phyloP scores from a whole-genome alignment of 2,797 vertebrate species.

The Rousettus madagascariensis region DNA sequence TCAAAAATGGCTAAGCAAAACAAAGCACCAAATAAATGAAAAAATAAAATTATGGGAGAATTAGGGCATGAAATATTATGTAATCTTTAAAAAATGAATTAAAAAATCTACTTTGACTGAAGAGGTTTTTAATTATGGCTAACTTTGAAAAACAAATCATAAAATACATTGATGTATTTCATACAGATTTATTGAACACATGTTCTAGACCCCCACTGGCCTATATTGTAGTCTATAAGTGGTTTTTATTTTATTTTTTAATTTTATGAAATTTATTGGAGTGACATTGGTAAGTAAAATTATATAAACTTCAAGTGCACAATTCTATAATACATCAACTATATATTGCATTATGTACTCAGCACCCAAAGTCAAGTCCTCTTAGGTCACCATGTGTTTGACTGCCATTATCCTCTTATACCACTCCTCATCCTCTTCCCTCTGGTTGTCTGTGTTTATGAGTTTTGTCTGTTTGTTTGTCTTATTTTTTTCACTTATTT shows the following conservation, averaged over 20 bases:
- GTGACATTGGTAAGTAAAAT: too few relatives aligned
- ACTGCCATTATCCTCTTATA: too few relatives aligned
- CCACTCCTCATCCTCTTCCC: too few relatives aligned
- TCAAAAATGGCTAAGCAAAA: not conserved
- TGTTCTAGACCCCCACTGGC: not conserved
- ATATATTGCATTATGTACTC: too few relatives aligned
- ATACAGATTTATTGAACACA: not conserved
- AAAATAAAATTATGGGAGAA: not conserved
- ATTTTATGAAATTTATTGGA: too few relatives aligned
- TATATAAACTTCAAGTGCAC: too few relatives aligned
- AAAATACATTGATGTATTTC: not conserved
- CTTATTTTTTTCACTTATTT: too few relatives aligned
- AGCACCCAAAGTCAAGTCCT: too few relatives aligned
- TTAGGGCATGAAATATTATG: not conserved
- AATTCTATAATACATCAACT: too few relatives aligned
- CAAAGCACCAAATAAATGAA: not conserved
- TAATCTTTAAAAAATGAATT: not conserved
- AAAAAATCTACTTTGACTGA: not conserved
- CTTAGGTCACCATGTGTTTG: too few relatives aligned
- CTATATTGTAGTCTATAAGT: not conserved
- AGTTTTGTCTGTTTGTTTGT: too few relatives aligned
- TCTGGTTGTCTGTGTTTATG: too few relatives aligned
- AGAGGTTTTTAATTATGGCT: accelerated
- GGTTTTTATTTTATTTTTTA: not conserved
- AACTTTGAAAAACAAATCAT: not conserved